A percentile compares a stretch with the other conserved stretches of the same genome.
Conservation (phyloP, 2,888 invertebrate genomes). For the Rhopalosiphum nymphaeae region DNA sequence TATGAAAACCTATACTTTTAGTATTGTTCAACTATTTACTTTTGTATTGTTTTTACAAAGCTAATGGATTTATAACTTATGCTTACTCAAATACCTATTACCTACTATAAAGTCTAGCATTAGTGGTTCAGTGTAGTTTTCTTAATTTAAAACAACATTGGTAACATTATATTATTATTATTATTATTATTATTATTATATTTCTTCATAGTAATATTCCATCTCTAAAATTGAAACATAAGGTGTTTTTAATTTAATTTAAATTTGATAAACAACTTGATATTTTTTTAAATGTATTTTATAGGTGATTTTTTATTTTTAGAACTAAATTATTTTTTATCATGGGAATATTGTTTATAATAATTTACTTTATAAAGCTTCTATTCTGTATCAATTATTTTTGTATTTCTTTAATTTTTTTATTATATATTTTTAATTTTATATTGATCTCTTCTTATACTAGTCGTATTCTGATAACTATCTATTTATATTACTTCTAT, state of each 20-base stretch:
- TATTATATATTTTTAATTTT: not conserved
- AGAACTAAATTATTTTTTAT: not conserved
- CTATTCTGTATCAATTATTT: not conserved
- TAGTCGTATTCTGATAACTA: not conserved
- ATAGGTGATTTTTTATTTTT: not conserved
- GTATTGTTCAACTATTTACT: not conserved
- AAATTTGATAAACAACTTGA: not conserved
- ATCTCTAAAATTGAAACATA: not conserved
- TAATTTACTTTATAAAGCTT: not conserved
- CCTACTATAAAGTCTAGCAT: not conserved
- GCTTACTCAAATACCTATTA: not conserved
- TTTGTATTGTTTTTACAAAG: not conserved
- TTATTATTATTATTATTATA: not conserved
- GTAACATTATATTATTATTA: not conserved
- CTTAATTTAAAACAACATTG: not conserved
- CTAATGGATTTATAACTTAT: not conserved
- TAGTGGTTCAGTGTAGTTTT: not conserved
- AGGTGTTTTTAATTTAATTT: not conserved
- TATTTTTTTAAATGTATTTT: not conserved
- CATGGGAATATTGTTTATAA: not conserved
- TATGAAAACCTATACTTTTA: no score
- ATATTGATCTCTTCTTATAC: not conserved
- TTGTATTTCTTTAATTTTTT: not conserved
- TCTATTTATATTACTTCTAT: not conserved
- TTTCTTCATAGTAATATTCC: not conserved